Evolutionary conservation across 2,113 vertebrate species (phyloP).

Genomic region (Panthera uncia): DNA sequence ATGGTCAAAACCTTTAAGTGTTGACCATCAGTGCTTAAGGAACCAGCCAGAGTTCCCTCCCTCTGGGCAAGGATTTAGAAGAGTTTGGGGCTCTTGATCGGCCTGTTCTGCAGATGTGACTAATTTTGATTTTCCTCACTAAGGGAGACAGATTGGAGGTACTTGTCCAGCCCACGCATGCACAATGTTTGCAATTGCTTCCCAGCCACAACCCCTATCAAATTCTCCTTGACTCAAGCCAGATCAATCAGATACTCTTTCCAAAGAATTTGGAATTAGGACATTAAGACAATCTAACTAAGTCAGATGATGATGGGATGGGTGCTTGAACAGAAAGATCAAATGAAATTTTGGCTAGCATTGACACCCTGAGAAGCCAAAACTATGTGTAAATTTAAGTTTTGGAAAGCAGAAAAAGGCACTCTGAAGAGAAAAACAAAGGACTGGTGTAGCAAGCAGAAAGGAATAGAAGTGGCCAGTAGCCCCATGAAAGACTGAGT

Average conservation of each 20-base stretch:
- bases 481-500: not conserved
- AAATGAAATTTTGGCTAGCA: not conserved
- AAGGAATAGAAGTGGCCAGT: not conserved
- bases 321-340: not conserved
- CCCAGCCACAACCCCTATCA: not conserved
- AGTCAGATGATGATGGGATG: not conserved
- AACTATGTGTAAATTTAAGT: not conserved
- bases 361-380: not conserved
- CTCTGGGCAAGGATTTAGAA: not conserved
- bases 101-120: not conserved
- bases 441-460: not conserved
- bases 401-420: not conserved
- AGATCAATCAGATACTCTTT: not conserved
- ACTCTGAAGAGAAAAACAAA: not conserved
- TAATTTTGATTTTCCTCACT: not conserved
- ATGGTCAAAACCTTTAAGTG: not conserved
- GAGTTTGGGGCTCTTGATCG: not conserved
- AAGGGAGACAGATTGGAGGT: not conserved
- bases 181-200: not conserved
- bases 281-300: not conserved
- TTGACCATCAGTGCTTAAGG: not conserved
- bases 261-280: conserved; percentile 6
- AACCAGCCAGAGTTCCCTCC: not conserved
- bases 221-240: not conserved
- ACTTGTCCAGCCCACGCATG: not conserved